phyloP scores from a whole-genome alignment of 2,797 vertebrate species.

The Nothura maculosa region DNA sequence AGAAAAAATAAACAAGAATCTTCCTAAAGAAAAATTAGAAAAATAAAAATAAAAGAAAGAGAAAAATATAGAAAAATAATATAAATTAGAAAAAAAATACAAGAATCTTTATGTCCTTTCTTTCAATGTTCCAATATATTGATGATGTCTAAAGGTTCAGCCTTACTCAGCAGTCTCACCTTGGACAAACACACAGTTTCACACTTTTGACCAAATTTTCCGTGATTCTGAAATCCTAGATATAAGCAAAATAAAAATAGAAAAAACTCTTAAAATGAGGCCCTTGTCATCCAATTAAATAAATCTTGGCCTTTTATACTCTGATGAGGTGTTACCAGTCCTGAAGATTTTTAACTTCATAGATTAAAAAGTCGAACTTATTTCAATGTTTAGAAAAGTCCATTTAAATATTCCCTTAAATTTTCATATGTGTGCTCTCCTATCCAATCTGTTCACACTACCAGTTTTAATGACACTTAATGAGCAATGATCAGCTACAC shows the following conservation, averaged over 20 bases:
- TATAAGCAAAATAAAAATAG: neutral
- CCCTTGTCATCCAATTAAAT: neutral
- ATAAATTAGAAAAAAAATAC: neutral
- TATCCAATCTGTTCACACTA: neutral
- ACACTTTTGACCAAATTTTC: neutral
- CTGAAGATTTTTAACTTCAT: neutral
- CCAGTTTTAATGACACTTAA: slow-evolving; percentile 33
- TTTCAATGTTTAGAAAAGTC: neutral
- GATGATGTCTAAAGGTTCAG: neutral
- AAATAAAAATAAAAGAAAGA: too few species aligned
- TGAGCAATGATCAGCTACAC: neutral
- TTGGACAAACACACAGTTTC: neutral
- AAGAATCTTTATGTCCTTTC: neutral
- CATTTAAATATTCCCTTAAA: slow-evolving; percentile 7
- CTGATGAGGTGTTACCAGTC: neutral
- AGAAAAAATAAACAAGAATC: too few species aligned
- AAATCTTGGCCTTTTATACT: rapidly evolving
- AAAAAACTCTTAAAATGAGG: neutral
- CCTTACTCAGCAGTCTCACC: neutral
- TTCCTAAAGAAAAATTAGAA: too few species aligned
- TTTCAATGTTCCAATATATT: neutral
- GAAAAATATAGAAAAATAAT: too few species aligned
- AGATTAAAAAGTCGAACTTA: neutral
- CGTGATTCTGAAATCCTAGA: neutral
- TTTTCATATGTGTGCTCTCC: neutral